Evolutionary conservation across 1,140 invertebrate genomes (phyloP).

Genomic region (Papilio helenus): DNA sequence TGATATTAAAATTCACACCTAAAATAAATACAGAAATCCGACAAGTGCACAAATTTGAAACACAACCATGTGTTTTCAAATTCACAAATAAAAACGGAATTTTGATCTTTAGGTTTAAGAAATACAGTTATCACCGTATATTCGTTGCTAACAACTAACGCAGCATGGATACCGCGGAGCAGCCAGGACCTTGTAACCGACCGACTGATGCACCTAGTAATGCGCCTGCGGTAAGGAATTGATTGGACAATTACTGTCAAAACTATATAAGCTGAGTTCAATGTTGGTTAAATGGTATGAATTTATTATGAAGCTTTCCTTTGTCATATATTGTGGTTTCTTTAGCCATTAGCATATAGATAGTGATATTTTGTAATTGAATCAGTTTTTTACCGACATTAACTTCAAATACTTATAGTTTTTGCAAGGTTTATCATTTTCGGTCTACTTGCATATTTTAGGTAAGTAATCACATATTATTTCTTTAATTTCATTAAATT

Average conservation of each 20-base stretch:
- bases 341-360: not conserved
- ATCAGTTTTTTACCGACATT: not conserved
- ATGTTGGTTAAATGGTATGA: slow-evolving; percentile 2
- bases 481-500: not conserved
- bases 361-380: not conserved
- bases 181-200: slow-evolving; percentile 9
- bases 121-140: not conserved
- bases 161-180: slow-evolving; percentile 14
- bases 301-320: not conserved
- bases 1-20: not conserved
- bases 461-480: not conserved
- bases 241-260: slow-evolving; percentile 26
- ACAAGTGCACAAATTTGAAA: not conserved
- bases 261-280: not conserved
- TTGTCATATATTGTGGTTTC: not conserved
- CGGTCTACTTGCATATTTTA: not conserved
- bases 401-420: not conserved
- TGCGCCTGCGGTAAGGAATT: slow-evolving; percentile 40
- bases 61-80: not conserved
- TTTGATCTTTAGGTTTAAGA: slow-evolving; percentile 1
- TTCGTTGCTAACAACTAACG: not conserved
- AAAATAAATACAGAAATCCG: not conserved
- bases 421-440: not conserved
- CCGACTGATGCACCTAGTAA: slow-evolving; percentile 30
- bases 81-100: not conserved